A percentile compares a stretch with the other conserved stretches of the same genome.
Evolutionary conservation across 2,113 vertebrate species (phyloP).

Genomic region (Albula goreensis): DNA sequence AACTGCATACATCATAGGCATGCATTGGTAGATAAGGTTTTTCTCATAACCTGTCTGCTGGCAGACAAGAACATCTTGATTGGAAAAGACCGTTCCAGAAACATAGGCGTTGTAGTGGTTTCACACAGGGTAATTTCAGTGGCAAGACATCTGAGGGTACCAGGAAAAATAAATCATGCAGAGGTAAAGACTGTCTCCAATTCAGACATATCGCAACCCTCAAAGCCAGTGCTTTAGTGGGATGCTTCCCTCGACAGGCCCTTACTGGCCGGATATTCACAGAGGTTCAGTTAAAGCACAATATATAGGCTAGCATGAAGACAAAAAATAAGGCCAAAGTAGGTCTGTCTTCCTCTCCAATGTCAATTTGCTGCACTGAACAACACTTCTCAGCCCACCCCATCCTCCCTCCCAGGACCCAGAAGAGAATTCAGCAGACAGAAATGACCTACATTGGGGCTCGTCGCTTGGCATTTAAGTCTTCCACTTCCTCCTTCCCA

Average conservation of each 20-base stretch:
- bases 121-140: too few relatives aligned
- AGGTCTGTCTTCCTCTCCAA: neutral
- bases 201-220: neutral
- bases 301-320: neutral
- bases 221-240: neutral
- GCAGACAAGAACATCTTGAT: too few relatives aligned
- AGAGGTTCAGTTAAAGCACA: neutral
- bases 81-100: too few relatives aligned
- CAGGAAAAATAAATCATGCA: too few relatives aligned
- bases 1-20: too few relatives aligned
- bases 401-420: slow-evolving; percentile 1
- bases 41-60: too few relatives aligned
- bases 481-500: neutral
- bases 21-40: too few relatives aligned
- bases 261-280: neutral
- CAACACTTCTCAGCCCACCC: neutral
- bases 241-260: too few relatives aligned
- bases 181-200: too few relatives aligned
- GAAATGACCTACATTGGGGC: slow-evolving; percentile 21
- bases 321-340: neutral
- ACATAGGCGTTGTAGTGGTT: too few relatives aligned
- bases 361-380: slow-evolving; percentile 9
- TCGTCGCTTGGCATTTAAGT: neutral
- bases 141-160: too few relatives aligned
- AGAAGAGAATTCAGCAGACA: neutral